Evolutionary conservation across 1,140 invertebrate genomes (phyloP).

Genomic region (Schlechtendalia chinensis): DNA sequence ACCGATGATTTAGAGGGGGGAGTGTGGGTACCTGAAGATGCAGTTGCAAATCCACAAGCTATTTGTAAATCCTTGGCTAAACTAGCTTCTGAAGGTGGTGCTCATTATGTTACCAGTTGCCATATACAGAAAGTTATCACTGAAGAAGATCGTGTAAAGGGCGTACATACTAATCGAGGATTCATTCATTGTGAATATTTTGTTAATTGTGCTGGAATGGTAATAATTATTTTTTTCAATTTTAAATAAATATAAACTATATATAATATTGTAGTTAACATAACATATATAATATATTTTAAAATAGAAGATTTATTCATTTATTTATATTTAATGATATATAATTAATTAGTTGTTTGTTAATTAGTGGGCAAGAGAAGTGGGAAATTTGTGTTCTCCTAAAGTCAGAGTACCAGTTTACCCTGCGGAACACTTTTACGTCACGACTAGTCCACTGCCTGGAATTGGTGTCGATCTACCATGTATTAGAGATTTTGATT

Average conservation of each 20-base stretch:
- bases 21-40: slow-evolving; percentile 74
- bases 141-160: slow-evolving; percentile 62
- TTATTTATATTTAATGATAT: too few species aligned
- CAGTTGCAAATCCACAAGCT: slow-evolving; percentile 65
- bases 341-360: too few species aligned
- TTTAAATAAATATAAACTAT: neutral
- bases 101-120: slow-evolving; percentile 64
- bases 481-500: slow-evolving; percentile 71
- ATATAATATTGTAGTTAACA: too few species aligned
- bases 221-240: slow-evolving; percentile 54
- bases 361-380: slow-evolving; percentile 65
- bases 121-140: slow-evolving; percentile 62
- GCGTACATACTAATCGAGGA: slow-evolving; percentile 64
- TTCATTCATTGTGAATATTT: slow-evolving; percentile 69
- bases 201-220: slow-evolving; percentile 73
- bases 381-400: slow-evolving; percentile 65
- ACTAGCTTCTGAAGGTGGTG: slow-evolving; percentile 63
- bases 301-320: too few species aligned
- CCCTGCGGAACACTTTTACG: slow-evolving; percentile 70
- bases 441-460: slow-evolving; percentile 61
- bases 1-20: slow-evolving; percentile 70
- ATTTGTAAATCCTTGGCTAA: slow-evolving; percentile 64
- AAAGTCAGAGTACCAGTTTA: slow-evolving; percentile 69
- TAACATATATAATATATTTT: too few species aligned
- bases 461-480: slow-evolving; percentile 56